Evolutionary conservation across 1,140 invertebrate genomes (phyloP).

Genomic region (Brachystomella parvula): DNA sequence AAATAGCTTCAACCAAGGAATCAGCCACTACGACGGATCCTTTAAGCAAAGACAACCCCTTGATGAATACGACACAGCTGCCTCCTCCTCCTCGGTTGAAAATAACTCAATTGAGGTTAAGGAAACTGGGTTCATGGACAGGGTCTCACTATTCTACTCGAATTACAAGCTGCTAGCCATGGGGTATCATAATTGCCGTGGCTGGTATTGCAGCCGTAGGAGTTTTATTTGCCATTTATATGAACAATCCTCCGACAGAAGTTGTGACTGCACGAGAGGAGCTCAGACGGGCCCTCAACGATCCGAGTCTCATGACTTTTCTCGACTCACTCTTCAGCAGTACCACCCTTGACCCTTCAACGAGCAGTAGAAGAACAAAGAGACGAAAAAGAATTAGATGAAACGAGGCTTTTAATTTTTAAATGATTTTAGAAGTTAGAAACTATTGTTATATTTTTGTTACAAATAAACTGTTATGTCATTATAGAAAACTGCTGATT

Average conservation of each 20-base stretch:
- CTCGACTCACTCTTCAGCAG: neutral
- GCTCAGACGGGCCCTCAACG: slow-evolving; percentile 7
- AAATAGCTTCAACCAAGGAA: neutral
- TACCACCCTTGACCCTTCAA: neutral
- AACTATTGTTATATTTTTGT: neutral
- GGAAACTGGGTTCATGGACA: slow-evolving; percentile 25
- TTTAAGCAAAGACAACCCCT: neutral
- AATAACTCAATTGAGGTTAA: neutral
- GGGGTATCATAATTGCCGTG: slow-evolving; percentile 23
- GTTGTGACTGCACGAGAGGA: slow-evolving; percentile 29
- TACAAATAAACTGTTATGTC: neutral
- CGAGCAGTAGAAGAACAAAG: neutral
- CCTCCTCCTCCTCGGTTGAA: neutral
- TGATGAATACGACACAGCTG: slow-evolving; percentile 11
- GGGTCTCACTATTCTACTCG: slow-evolving; percentile 28
- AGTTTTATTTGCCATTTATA: slow-evolving; percentile 28
- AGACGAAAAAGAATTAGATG: too few relatives aligned
- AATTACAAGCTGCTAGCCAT: slow-evolving; percentile 35
- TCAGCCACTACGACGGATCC: neutral
- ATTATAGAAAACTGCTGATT: too few relatives aligned
- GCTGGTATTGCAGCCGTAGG: slow-evolving; percentile 16
- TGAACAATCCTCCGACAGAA: slow-evolving; percentile 38
- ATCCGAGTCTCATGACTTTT: slow-evolving; percentile 13
- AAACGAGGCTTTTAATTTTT: neutral
- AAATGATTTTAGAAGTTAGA: neutral